Conservation (phyloP, 2,888 invertebrate species). For the Folsomia manolachei region DNA sequence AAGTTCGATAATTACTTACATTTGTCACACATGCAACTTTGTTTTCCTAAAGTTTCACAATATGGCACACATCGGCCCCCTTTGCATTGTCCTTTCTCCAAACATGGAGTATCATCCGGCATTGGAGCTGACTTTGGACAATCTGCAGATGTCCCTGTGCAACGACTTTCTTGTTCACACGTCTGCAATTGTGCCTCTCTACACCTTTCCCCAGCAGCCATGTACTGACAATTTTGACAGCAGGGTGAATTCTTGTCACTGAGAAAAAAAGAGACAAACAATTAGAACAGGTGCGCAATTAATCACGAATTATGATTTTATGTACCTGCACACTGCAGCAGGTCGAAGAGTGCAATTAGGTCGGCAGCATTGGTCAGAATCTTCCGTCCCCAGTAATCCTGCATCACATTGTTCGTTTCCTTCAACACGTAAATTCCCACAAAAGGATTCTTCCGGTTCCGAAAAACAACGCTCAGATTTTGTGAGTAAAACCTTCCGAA, state of each 20-base stretch:
- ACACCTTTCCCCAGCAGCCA: conserved; percentile 61
- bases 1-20: conserved; percentile 59
- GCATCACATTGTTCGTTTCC: conserved; percentile 96
- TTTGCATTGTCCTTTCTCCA: conserved; percentile 85
- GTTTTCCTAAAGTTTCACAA: conserved; percentile 87
- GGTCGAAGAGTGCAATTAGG: conserved; percentile 84
- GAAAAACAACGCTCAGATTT: conserved; percentile 90
- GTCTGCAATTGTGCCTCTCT: conserved; percentile 86
- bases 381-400: conserved; percentile 86
- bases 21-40: conserved; percentile 95
- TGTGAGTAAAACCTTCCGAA: conserved; percentile 85
- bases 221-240: conserved; percentile 80
- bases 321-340: conserved; percentile 83
- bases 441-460: conserved; percentile 92
- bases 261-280: conserved; percentile 21
- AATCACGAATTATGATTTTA: background rate
- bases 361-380: conserved; percentile 89
- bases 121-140: conserved; percentile 84
- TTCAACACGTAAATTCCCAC: conserved; percentile 92
- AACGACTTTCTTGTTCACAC: conserved; percentile 79
- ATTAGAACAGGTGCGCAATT: background rate
- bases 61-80: conserved; percentile 90
- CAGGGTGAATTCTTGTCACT: conserved; percentile 96
- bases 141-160: conserved; percentile 75
- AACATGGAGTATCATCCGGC: conserved; percentile 80